phyloP scores from a whole-genome alignment of 2,888 invertebrate genomes.

The Cheilosia impressa region DNA sequence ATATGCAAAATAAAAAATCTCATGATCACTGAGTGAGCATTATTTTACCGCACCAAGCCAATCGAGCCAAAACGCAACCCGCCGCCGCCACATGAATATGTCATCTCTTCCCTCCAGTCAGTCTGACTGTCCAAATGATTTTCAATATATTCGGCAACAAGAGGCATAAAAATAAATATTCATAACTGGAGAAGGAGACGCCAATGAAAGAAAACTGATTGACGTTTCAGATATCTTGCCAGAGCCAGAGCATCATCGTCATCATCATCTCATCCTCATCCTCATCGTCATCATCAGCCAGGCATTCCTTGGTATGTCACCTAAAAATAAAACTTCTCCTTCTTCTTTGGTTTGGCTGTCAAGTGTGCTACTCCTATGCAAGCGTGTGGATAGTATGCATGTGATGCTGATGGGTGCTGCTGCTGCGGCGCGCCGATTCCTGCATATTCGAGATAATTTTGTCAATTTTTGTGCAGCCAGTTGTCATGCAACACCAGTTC shows the following conservation, averaged over 20 bases:
- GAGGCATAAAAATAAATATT: slow-evolving; percentile 58
- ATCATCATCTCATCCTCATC: slow-evolving; percentile 23
- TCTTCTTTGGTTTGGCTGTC: slow-evolving; percentile 12
- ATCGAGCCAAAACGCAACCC: slow-evolving; percentile 62
- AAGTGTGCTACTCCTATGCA: slow-evolving; percentile 32
- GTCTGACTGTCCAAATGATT: slow-evolving; percentile 74
- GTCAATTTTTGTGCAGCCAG: slow-evolving; percentile 74
- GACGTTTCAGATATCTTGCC: slow-evolving; percentile 74
- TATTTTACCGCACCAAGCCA: slow-evolving; percentile 63
- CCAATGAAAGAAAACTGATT: slow-evolving; percentile 66
- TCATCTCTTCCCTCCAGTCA: slow-evolving; percentile 64
- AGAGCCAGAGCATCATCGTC: slow-evolving; percentile 69
- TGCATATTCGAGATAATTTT: slow-evolving; percentile 71
- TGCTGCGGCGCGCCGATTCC: slow-evolving; percentile 40
- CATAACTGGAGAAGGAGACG: slow-evolving; percentile 66
- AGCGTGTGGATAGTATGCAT: background rate
- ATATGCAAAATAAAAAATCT: background rate
- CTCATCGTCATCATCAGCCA: slow-evolving; percentile 24
- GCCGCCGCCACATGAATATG: slow-evolving; percentile 63
- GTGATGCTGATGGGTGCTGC: slow-evolving; percentile 28
- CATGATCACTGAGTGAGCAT: slow-evolving; percentile 67
- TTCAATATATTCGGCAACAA: slow-evolving; percentile 73
- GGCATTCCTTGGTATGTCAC: slow-evolving; percentile 75
- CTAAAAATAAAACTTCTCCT: slow-evolving; percentile 70
- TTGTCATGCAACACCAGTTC: slow-evolving; percentile 73